Percentiles rank a stretch among this genome's conserved stretches.
phyloP scores from a whole-genome alignment of 2,888 invertebrate species.

The Cotesia congregata region DNA sequence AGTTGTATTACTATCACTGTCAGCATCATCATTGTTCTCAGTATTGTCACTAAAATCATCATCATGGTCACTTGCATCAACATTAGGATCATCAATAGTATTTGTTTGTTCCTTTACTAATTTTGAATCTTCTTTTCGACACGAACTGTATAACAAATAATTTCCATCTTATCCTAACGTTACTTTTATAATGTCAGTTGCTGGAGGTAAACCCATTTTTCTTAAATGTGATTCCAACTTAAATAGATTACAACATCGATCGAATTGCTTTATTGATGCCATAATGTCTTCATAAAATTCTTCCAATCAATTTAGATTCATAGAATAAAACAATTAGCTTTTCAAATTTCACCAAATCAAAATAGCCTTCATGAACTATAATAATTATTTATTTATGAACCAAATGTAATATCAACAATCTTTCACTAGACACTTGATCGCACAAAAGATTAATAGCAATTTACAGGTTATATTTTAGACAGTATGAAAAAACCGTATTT shows the following conservation, averaged over 20 bases:
- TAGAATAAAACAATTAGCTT: slow-evolving; percentile 15
- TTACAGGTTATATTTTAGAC: too few relatives aligned
- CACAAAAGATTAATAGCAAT: too few relatives aligned
- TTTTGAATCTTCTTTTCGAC: too few relatives aligned
- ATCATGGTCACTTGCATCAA: slow-evolving; percentile 5
- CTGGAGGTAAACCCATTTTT: slow-evolving; percentile 23
- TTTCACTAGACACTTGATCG: too few relatives aligned
- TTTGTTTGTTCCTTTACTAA: slow-evolving; percentile 19
- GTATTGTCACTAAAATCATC: slow-evolving; percentile 8
- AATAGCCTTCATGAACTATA: too few relatives aligned
- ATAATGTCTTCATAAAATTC: slow-evolving; percentile 8
- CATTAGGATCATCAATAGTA: slow-evolving; percentile 6
- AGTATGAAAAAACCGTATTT: too few relatives aligned
- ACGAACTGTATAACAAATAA: slow-evolving; percentile 17
- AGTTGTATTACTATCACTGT: slow-evolving; percentile 14
- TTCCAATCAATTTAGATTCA: slow-evolving; percentile 14
- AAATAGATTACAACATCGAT: slow-evolving; percentile 23
- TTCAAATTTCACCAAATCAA: neutral
- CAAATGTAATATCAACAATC: too few relatives aligned
- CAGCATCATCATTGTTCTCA: slow-evolving; percentile 16
- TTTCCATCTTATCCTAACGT: slow-evolving; percentile 6
- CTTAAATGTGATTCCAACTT: slow-evolving; percentile 3
- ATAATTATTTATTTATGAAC: neutral
- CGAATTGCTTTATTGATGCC: slow-evolving; percentile 25
- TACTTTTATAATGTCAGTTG: slow-evolving; percentile 9